Evolutionary conservation across 1,140 invertebrate genomes (phyloP), one percentile per base, ranked within the genome.

Genomic region (Bombus picipes): DNA sequence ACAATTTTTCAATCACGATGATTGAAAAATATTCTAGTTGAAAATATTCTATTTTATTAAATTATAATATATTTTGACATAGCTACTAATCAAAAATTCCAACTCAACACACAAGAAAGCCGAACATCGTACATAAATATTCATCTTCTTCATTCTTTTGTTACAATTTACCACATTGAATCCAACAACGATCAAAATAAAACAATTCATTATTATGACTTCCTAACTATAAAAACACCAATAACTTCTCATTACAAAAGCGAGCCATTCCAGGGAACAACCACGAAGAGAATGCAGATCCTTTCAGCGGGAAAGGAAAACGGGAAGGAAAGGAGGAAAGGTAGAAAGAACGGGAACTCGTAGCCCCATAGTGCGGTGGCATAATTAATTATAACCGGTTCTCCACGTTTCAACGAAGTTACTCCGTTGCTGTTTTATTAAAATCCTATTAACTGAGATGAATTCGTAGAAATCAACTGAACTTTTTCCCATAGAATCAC

Each of bases 351-450:
- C 43, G 25, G 59, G 59, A 85, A 81, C 37, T 81, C 65, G n/a
- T 39, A 79, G 43, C 18, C 32, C 41, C 82, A 72, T 28, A 62
- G 15, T 53, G 70, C 53, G 83, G 78, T 66, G 41, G 83, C 47
- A 83, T 84, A 89, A 89, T 90, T 90, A 90, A 90, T 89, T 77
- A 80, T 79, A 62, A 73, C n/a, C 66, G 85, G 65, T 86, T 86
- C 65, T 66, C 75, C 39, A 8, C 57, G 71, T 78, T 83, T 80
- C 73, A 53, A 53, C 62, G 22, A 71, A 81, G 41, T 79, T 80
- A 80, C 25, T 65, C 86, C 18, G 47, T 34, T 53, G 74, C 53
- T 87, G 73, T 81, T 90, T 86, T 86, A 89, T 90, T 87, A 90
- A 88, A 86, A 90, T 86, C 71, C 62, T 87, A 89, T 88, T 88